A percentile compares a stretch with the other conserved stretches of the same genome.
phyloP scores from a whole-genome alignment of 2,888 invertebrate species.

The Eubasilissa splendida region DNA sequence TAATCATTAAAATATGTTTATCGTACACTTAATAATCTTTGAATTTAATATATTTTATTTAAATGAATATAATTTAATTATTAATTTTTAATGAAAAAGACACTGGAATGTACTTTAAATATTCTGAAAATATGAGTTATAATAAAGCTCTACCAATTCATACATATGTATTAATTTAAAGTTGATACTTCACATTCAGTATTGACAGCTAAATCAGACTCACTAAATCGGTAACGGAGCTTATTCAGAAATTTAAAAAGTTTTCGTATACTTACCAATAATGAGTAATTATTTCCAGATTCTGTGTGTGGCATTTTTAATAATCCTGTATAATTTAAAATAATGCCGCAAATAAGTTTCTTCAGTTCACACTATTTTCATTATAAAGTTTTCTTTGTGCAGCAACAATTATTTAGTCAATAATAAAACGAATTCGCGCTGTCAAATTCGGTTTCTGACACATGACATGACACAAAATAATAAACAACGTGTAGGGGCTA shows the following conservation, averaged over 20 bases:
- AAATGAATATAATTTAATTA: too few relatives aligned
- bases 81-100: too few relatives aligned
- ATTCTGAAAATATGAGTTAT: background rate
- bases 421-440: background rate
- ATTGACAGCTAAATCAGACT: background rate
- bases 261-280: constrained; percentile 21
- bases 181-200: background rate
- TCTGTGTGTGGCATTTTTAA: constrained; percentile 29
- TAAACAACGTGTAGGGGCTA: too few relatives aligned
- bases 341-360: background rate
- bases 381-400: constrained; percentile 14
- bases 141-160: background rate
- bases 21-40: too few relatives aligned
- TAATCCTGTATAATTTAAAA: background rate
- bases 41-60: too few relatives aligned
- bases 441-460: constrained; percentile 28
- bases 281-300: constrained; percentile 36
- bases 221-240: background rate
- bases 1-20: too few relatives aligned
- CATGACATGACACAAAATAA: background rate
- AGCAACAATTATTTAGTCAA: background rate
- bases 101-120: background rate
- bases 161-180: background rate
- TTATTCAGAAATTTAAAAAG: background rate
- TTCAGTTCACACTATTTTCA: background rate